Evolutionary conservation across 2,113 vertebrate species (phyloP), one percentile per base, ranked within the genome.

Genomic region (Alouatta palliata): DNA sequence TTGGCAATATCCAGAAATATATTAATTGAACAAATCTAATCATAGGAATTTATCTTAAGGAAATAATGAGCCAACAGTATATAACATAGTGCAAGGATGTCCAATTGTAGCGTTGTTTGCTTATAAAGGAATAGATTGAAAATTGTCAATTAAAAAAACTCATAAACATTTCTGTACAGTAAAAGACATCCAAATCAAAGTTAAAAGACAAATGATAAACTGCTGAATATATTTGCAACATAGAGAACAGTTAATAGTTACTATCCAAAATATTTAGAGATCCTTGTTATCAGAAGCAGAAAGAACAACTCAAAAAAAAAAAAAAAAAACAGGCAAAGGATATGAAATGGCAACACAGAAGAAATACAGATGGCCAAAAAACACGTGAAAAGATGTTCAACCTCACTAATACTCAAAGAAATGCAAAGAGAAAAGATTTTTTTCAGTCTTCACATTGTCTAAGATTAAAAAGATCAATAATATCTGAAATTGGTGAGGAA

Each of bases 171-270:
- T 87, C 35, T 87, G 4, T 79, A 47, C 12, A 32, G 37, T 9
- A 6, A 64, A 96, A 91, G n/a, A 92, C n/a, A 91, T 52, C n/a
- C 58, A 93, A 94, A 88, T 87, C 43, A 89, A 95, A 96, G 61
- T 56, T 71, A 83, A 95, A 88, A 79, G 30, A 47, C 45, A 96
- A 94, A 85, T 27, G 77, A 76, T 75, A 89, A 89, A 76, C 37
- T 35, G 7, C 35, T 91, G 71, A 77, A 71, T 66, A 8, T 54
- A 75, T 90, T 70, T 93, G 47, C 37, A 93, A 87, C 27, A 66
- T 11, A 90, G 61, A 37, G 91, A 73, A 61, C 4, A 56, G 9
- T 73, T 91, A 80, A 75, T 54, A 52, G 23, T 79, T 94, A 45
- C 37, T 83, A 45, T 75, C 20, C 8, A 43, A 91, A 89, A 91